These are phyloP conservation scores for Carterocephalus palaemon DNA, from an alignment of 2,888 invertebrate genomes.

Conservation along the genomic window DNA sequence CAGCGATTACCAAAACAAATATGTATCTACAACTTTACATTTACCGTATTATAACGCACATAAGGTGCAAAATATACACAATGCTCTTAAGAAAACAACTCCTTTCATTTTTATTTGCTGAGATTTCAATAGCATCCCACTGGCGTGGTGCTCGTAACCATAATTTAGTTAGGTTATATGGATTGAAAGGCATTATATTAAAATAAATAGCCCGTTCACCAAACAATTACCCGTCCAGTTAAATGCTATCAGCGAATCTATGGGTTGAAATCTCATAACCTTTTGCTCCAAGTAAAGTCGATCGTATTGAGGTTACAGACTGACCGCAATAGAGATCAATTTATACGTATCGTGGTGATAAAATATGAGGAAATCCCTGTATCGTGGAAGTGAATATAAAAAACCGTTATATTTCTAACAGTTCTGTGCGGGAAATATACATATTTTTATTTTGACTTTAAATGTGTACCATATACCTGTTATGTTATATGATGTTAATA, in stretches of 20 bases:
- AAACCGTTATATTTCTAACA: conserved; percentile 5
- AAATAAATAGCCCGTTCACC: conserved; percentile 70
- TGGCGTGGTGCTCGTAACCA: conserved; percentile 44
- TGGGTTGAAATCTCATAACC: conserved; percentile 73
- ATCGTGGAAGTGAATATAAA: conserved; percentile 6
- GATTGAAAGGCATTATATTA: conserved; percentile 63
- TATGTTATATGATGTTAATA: no score
- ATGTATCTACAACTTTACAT: no score
- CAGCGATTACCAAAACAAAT: no score
- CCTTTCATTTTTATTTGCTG: conserved; percentile 45
- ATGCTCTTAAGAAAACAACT: conserved; percentile 27
- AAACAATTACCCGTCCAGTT: conserved; percentile 72
- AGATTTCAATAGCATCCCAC: conserved; percentile 56
- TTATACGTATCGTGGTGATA: conserved; percentile 39
- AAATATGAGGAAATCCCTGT: conserved; percentile 17
- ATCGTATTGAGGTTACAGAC: conserved; percentile 39
- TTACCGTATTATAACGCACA: no score
- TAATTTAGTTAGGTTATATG: conserved; percentile 65
- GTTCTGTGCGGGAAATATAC: no score
- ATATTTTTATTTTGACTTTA: no score
- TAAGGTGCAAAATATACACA: background rate
- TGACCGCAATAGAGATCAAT: conserved; percentile 40
- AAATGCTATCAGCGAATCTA: conserved; percentile 74
- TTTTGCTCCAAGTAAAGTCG: conserved; percentile 68
- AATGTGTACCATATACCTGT: no score